A percentile compares a stretch with the other conserved stretches of the same genome.
phyloP scores from a whole-genome alignment of 2,797 vertebrate genomes.

The Pampus argenteus region DNA sequence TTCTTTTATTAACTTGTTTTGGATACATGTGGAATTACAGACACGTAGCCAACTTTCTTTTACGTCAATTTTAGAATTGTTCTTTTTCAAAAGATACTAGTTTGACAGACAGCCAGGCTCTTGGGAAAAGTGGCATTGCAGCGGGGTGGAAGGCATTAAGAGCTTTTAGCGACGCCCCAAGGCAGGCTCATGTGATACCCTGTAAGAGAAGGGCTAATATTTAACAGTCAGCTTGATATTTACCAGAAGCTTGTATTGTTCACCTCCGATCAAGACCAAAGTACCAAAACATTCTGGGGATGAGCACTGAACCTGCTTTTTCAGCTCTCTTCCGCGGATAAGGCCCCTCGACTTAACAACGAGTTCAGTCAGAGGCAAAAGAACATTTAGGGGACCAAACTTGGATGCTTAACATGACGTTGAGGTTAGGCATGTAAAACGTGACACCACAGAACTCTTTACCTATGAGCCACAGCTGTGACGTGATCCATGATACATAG shows the following conservation, averaged over 20 bases:
- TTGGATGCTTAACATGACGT: slow-evolving; percentile 31
- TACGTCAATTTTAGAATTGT: slow-evolving; percentile 1
- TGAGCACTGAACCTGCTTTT: slow-evolving; percentile 58
- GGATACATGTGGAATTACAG: slow-evolving; percentile 6
- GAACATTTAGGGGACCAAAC: slow-evolving; percentile 9
- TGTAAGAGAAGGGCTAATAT: slow-evolving; percentile 67
- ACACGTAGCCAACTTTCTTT: not conserved
- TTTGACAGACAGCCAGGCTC: slow-evolving; percentile 75
- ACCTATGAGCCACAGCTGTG: slow-evolving; percentile 49
- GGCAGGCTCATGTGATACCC: slow-evolving; percentile 73
- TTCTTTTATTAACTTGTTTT: slow-evolving; percentile 3
- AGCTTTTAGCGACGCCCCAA: slow-evolving; percentile 70
- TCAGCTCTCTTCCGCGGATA: slow-evolving; percentile 53
- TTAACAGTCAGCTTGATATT: slow-evolving; percentile 77
- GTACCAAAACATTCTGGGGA: slow-evolving; percentile 74
- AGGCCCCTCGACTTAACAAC: slow-evolving; percentile 29
- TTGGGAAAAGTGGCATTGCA: slow-evolving; percentile 74
- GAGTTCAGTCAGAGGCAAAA: slow-evolving; percentile 38
- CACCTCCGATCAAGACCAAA: slow-evolving; percentile 71
- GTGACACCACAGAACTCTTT: slow-evolving; percentile 49
- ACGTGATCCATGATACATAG: slow-evolving; percentile 65
- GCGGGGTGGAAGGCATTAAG: slow-evolving; percentile 72
- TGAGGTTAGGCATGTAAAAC: slow-evolving; percentile 37
- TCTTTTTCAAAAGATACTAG: not conserved
- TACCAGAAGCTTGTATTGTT: slow-evolving; percentile 72